Evolutionary conservation across 30 jellyfish, hydroid and myxozoan species (phyloP).

Genomic region (Turritopsis rubra): DNA sequence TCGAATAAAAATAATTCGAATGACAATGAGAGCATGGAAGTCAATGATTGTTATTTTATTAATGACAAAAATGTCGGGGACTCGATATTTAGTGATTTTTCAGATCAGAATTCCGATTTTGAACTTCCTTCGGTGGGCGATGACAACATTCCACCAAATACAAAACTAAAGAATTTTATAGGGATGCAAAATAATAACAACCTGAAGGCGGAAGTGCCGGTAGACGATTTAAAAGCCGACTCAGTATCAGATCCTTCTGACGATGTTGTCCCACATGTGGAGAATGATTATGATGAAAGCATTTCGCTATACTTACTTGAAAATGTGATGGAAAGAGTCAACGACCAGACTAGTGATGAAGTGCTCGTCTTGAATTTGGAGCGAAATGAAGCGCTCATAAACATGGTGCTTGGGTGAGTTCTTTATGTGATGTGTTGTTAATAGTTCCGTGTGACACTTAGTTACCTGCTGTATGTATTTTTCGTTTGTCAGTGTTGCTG

Average conservation of each 20-base stretch:
- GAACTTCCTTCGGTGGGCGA: constrained; percentile 14
- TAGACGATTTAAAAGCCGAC: no score
- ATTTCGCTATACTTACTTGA: constrained; percentile 5
- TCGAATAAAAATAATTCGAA: neutral
- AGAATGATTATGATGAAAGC: neutral
- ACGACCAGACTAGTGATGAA: constrained; percentile 10
- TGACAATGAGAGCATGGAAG: neutral
- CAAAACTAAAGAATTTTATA: neutral
- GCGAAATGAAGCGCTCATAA: neutral
- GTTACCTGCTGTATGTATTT: neutral
- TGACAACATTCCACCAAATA: neutral
- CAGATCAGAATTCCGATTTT: constrained; percentile 9
- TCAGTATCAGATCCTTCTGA: neutral
- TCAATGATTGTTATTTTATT: neutral
- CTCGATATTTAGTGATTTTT: neutral
- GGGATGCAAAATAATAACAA: neutral
- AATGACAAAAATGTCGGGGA: neutral
- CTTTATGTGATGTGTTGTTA: neutral
- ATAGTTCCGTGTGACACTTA: neutral
- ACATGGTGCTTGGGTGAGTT: constrained; percentile 14
- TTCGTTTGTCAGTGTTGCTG: constrained; percentile 6
- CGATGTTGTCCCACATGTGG: neutral
- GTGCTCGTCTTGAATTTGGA: constrained; percentile 17
- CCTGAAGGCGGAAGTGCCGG: neutral
- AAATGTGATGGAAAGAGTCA: constrained; percentile 11